Conservation (phyloP, 2,797 vertebrate species). For the Calcarius lapponicus region DNA sequence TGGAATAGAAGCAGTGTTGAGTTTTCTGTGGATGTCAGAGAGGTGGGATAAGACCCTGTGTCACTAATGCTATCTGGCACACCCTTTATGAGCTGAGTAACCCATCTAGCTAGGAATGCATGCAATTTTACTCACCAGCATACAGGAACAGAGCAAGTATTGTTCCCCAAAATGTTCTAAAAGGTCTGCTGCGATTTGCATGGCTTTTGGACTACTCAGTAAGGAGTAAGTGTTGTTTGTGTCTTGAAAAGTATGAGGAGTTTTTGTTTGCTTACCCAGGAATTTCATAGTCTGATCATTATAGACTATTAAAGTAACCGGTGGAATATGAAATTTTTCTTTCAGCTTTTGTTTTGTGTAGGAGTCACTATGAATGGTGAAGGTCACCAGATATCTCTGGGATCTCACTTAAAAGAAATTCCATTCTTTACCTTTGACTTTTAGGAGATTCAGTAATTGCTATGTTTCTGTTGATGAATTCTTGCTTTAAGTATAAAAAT, state of each 20-base stretch:
- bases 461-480: slow-evolving; percentile 3
- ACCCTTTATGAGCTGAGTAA: neutral
- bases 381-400: neutral
- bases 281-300: neutral
- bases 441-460: slow-evolving; percentile 18
- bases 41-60: neutral
- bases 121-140: accelerated
- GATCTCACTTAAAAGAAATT: neutral
- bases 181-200: neutral
- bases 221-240: neutral
- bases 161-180: neutral
- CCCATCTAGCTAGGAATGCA: neutral
- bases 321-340: neutral
- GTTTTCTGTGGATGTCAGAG: neutral
- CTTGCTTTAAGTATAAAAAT: slow-evolving; percentile 24
- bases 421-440: slow-evolving; percentile 19
- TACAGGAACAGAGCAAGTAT: neutral
- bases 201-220: neutral
- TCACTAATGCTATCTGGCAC: neutral
- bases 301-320: neutral
- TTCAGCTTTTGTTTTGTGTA: neutral
- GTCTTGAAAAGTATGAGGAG: neutral
- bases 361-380: neutral
- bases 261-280: neutral
- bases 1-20: neutral